A percentile compares a stretch with the other conserved stretches of the same genome.
These are phyloP conservation scores for Eupithecia inturbata DNA, from an alignment of 2,888 invertebrate species.

Conservation along the genomic window DNA sequence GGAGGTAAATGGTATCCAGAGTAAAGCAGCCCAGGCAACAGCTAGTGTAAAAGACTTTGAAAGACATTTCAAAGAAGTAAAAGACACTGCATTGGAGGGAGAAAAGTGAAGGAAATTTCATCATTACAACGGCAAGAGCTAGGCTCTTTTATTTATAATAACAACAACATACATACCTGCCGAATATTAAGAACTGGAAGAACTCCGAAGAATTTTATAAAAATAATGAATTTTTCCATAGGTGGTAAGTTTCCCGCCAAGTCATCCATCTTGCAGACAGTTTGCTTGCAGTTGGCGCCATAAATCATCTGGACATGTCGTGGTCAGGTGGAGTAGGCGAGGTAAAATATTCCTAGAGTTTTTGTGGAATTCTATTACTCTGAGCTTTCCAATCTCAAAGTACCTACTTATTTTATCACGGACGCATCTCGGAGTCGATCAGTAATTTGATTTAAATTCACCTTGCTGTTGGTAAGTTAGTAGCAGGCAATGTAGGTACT, in stretches of 20 bases:
- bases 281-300: slow-evolving; percentile 40
- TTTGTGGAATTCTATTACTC: slow-evolving; percentile 11
- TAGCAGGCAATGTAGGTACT: too few species aligned
- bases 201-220: not conserved
- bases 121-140: too few species aligned
- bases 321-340: slow-evolving; percentile 8
- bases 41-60: too few species aligned
- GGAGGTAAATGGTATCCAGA: too few species aligned
- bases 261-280: slow-evolving; percentile 52
- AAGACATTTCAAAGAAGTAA: too few species aligned
- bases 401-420: not conserved
- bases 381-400: not conserved
- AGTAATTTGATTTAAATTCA: too few species aligned
- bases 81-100: too few species aligned
- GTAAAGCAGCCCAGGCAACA: too few species aligned
- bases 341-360: slow-evolving; percentile 16
- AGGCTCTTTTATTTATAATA: too few species aligned
- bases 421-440: not conserved
- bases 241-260: slow-evolving; percentile 21
- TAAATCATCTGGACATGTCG: slow-evolving; percentile 52
- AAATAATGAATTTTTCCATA: slow-evolving; percentile 36
- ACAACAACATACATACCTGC: not conserved
- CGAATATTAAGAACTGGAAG: not conserved
- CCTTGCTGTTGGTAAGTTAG: too few species aligned
- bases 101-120: too few species aligned